Evolutionary conservation across 92 coral and sea anemone species (phyloP), one percentile per base, ranked within the genome.

Genomic region (Porites evermanni): DNA sequence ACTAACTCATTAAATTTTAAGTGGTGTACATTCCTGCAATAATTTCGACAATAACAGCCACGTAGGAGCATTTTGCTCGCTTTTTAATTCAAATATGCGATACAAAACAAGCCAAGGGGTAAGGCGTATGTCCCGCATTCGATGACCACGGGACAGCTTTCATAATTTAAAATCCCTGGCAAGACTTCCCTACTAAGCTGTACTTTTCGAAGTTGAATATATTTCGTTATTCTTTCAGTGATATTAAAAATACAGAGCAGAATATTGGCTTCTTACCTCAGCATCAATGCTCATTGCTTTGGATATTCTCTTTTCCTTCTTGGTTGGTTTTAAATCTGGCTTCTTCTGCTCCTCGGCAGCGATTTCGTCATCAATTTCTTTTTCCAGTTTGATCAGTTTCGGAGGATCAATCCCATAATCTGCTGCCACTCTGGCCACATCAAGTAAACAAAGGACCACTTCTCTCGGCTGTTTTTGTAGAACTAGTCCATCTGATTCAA

Each of bases 401-500:
- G 99, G 99, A 6, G 99, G 99, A 68, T 97, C 99, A 8, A 97
- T 95, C 9, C 99, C 99, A 77, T 87, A 94, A 20, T 91, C 79
- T 0, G 98, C 93, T 59, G 98, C 98, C 26, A 95, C 68, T 80
- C 99, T 77, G 3, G 99, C 98, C n/a, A 97, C 97, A 47, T 93
- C 99, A 12, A 97, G 82, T 58, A 97, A 78, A 87, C 99, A 97
- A 85, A 97, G 67, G 3, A 95, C 81, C 21, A 97, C 99, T 74
- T 97, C 99, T 56, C 97, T 87, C 0, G 99, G 99, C 76, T 97
- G 94, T 83, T 91, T 95, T 59, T 97, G 99, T 65, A 97, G 94
- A 7, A 97, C 99, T 67, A 97, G 80, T 1, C 99, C 99, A 80
- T 97, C 99, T 14, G 98, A 94, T 67, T 95, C 99, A 90, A 97